These are phyloP conservation scores for Tragulus kanchil DNA, from an alignment of 2,113 vertebrate genomes.

Conservation along the genomic window DNA sequence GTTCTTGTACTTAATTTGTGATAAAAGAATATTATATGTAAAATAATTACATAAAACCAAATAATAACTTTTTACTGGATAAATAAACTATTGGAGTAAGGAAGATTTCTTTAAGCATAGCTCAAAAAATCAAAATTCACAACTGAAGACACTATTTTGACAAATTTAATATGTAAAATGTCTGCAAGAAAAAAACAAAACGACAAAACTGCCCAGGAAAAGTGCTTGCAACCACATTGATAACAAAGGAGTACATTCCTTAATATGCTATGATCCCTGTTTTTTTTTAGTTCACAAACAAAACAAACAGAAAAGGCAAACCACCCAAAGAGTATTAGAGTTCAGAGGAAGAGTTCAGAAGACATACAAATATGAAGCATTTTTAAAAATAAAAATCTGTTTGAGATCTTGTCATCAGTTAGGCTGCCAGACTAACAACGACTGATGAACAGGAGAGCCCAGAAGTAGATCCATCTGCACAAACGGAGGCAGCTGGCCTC, in stretches of 20 bases:
- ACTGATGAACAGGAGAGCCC: neutral
- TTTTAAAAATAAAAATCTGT: neutral
- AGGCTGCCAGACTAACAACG: neutral
- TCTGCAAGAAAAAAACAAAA: neutral
- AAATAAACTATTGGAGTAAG: neutral
- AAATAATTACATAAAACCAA: neutral
- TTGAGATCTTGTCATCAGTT: neutral
- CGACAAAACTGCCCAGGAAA: neutral
- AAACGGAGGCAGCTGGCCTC: neutral
- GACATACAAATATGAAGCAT: neutral
- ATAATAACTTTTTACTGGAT: neutral
- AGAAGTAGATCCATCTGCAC: neutral
- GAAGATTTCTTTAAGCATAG: neutral
- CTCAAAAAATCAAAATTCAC: constrained; percentile 29
- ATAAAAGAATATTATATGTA: neutral
- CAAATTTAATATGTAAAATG: neutral
- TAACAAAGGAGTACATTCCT: neutral
- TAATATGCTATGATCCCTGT: neutral
- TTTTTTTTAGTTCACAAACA: neutral
- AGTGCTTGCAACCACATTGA: neutral
- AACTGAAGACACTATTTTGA: neutral
- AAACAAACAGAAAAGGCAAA: neutral
- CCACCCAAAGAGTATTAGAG: neutral
- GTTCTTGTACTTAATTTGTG: neutral
- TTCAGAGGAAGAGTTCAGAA: neutral